Evolutionary conservation across 2,888 invertebrate species (phyloP), one percentile per base, ranked within the genome.

Genomic region (Synanthedon formicaeformis): DNA sequence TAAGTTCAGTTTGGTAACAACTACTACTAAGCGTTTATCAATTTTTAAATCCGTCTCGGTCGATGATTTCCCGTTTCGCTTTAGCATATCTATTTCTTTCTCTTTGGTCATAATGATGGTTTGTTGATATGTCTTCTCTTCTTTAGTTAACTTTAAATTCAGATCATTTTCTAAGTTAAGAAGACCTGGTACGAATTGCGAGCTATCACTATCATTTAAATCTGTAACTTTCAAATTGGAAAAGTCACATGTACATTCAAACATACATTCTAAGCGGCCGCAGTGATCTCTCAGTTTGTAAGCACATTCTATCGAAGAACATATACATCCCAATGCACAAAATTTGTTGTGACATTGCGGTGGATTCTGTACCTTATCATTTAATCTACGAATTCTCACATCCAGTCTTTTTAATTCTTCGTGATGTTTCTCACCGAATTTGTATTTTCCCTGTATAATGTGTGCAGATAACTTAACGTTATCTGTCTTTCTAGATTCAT

Each of bases 121-220:
- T 62, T 92, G 92, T 13, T 91, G 92, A 73, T 93, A 93, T 65
- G 92, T 92, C 69, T 91, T 89, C 71, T 93, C 93, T 65, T 91
- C 91, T 71, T 90, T 91, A 0, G 92, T 90, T 56, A 93, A 75
- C 54, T 89, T 88, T 48, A 71, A 78, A 62, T 88, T 89, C 0
- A 85, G 84, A 66, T 88, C 79, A 60, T 83, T 81, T 57, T 89
- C 83, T 52, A 90, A 66, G 60, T 78, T 78, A 40, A 80, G 58
- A 51, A 88, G 67, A 1, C 74, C 77, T 1, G 78, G 75, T 53
- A 82, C 62, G 48, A 73, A 54, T 53, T 76, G 71, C 34, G 65
- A 57, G 58, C 63, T 66, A 50, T 65, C 62, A 41, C 56, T 59
- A 52, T 74, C 67, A 51, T 73, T 60, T n/a, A 65, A 65, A 55